Evolutionary conservation across 2,888 invertebrate genomes (phyloP).

Genomic region (Netelia virgata): DNA sequence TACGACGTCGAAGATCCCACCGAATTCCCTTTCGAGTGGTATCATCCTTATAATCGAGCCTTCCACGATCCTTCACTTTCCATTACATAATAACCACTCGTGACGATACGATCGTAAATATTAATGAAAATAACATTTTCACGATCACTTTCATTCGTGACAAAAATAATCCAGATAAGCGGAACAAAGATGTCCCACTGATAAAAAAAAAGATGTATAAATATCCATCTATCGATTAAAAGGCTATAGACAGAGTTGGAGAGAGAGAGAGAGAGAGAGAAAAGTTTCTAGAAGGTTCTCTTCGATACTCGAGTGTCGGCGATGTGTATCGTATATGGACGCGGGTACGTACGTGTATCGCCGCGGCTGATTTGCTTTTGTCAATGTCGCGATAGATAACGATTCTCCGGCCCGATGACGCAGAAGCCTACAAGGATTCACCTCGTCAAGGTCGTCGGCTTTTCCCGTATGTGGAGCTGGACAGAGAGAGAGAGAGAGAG

Average conservation of each 20-base stretch:
- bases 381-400: slow-evolving; percentile 52
- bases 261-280: not conserved
- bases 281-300: slow-evolving; percentile 30
- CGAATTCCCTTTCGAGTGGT: not conserved
- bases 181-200: not conserved
- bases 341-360: slow-evolving; percentile 4
- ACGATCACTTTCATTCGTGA: too few relatives aligned
- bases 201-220: not conserved
- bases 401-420: slow-evolving; percentile 40
- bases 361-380: slow-evolving; percentile 56
- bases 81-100: not conserved
- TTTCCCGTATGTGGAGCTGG: slow-evolving; percentile 71
- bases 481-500: slow-evolving; percentile 33
- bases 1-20: slow-evolving; percentile 7
- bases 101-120: too few relatives aligned
- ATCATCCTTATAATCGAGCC: too few relatives aligned
- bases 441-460: slow-evolving; percentile 77
- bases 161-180: too few relatives aligned
- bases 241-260: not conserved
- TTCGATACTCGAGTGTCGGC: not conserved
- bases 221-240: slow-evolving; percentile 41
- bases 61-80: not conserved
- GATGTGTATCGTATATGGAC: not conserved
- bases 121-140: too few relatives aligned
- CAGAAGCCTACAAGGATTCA: slow-evolving; percentile 76